Conservation (phyloP, 2,113 vertebrate species). For the Serinus canaria region DNA sequence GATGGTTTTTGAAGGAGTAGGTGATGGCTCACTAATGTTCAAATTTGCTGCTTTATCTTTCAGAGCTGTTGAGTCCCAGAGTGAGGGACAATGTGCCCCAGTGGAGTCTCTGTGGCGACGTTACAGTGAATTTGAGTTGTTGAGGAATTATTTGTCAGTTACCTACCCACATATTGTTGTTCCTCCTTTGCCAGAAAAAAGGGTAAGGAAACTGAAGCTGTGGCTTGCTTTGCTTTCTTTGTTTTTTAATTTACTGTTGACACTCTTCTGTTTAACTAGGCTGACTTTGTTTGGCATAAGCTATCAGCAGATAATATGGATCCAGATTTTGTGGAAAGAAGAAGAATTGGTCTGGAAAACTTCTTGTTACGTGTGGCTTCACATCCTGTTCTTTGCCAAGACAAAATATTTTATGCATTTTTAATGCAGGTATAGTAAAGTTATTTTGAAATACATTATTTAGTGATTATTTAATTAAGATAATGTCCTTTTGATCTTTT, state of each 20-base stretch:
- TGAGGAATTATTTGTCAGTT: slow-evolving; percentile 88
- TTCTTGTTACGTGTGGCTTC: slow-evolving; percentile 92
- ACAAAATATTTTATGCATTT: slow-evolving; percentile 90
- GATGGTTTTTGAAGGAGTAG: neutral
- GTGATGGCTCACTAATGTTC: neutral
- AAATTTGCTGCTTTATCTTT: neutral
- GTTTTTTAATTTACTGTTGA: neutral
- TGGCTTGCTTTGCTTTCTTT: neutral
- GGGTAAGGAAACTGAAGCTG: slow-evolving; percentile 76
- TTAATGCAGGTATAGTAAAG: slow-evolving; percentile 84
- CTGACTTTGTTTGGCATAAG: slow-evolving; percentile 98
- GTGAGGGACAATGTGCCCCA: slow-evolving; percentile 81
- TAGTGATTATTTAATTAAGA: neutral
- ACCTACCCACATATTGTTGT: slow-evolving; percentile 87
- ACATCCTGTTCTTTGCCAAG: slow-evolving; percentile 86
- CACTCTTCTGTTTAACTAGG: slow-evolving; percentile 74
- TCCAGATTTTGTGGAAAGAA: slow-evolving; percentile 94
- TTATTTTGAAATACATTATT: neutral
- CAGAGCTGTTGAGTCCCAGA: slow-evolving; percentile 81
- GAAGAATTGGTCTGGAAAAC: slow-evolving; percentile 93
- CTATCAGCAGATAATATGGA: slow-evolving; percentile 97
- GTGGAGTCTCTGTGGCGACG: slow-evolving; percentile 92
- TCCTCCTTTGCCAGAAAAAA: slow-evolving; percentile 93
- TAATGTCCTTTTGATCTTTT: neutral
- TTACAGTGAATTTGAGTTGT: slow-evolving; percentile 94